Percentiles rank a stretch among this genome's conserved stretches.
Conservation (phyloP, 1,140 invertebrate species). For the Brachionus rotundiformis region DNA sequence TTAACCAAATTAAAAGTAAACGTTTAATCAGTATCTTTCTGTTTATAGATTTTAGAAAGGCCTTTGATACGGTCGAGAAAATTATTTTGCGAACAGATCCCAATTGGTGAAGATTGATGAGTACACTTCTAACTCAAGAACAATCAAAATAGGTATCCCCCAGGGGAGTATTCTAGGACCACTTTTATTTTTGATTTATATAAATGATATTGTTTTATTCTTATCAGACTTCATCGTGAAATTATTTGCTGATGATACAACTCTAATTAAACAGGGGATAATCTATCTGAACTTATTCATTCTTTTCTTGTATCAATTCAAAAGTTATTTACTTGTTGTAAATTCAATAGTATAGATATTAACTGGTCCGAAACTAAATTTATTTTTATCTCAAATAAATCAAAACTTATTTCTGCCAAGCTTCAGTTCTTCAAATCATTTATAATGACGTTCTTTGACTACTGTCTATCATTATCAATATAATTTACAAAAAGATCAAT, state of each 20-base stretch:
- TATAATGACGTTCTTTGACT: neutral
- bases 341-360: conserved; percentile 7
- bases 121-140: neutral
- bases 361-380: neutral
- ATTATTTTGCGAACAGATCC: neutral
- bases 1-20: neutral
- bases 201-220: neutral
- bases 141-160: neutral
- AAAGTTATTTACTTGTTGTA: neutral
- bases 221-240: neutral
- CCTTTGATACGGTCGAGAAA: no score
- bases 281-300: neutral
- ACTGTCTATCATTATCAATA: neutral
- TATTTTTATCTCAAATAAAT: neutral
- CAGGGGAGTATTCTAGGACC: neutral
- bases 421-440: neutral
- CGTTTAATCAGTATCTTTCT: neutral
- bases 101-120: neutral
- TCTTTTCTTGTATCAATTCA: neutral
- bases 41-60: neutral
- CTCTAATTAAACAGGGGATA: neutral
- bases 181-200: neutral
- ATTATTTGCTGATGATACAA: conserved; percentile 11
- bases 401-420: neutral
- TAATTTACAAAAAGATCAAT: neutral